Evolutionary conservation across 1,140 invertebrate species (phyloP), one percentile per base, ranked within the genome.

Genomic region (Cydia strobilella): DNA sequence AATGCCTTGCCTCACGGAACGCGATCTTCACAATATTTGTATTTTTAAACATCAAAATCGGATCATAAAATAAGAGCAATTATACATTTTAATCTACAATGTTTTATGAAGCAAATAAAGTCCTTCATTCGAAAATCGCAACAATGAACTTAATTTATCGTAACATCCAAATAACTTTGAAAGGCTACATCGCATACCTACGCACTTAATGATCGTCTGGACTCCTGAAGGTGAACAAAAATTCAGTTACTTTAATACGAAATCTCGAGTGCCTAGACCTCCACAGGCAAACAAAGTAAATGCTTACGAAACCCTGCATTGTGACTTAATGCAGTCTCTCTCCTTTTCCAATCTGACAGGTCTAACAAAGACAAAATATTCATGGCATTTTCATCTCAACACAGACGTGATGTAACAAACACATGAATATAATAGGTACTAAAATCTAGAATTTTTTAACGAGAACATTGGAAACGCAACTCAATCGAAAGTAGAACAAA

Each of bases 351-450:
- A 82, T 81, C 74, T 78, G 76, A 82, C 84, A 87, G 79, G 84
- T 75, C 78, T 84, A 86, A 90, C 76, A 83, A 83, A 81, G 84
- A 86, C 80, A 80, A 82, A 84, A 78, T 85, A 89, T 90, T 87
- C 87, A 87, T 91, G 82, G 84, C 86, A 86, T 90, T 91, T 90
- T 90, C 89, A 90, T 91, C 84, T 82, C 84, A 79, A 81, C 84
- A 87, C 82, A 87, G 84, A 89, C 86, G 85, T 89, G 86, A 89
- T 89, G 84, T 82, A 86, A 90, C 86, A 90, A 91, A 90, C 87
- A 90, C 84, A 90, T 90, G 88, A 91, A 91, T 90, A 91, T 90
- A 85, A 87, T 90, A 90, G 84, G 87, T 42, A 74, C 65, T 82
- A 88, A 86, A 90, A 81, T 87, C 83, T 83, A 81, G 82, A 84